phyloP scores from a whole-genome alignment of 2,797 vertebrate genomes.

The Schizopygopsis malacanthus region DNA sequence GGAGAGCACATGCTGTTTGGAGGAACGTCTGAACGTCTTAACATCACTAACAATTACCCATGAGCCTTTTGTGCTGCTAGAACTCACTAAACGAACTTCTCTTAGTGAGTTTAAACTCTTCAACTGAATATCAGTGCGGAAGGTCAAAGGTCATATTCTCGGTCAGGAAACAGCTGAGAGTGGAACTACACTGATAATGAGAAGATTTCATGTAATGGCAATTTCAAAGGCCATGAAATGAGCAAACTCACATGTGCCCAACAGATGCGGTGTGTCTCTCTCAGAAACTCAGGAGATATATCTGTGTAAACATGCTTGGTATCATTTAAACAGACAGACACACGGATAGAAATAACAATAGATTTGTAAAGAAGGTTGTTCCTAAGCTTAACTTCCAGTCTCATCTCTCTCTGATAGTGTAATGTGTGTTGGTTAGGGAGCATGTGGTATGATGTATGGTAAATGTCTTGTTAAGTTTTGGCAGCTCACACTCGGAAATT shows the following conservation, averaged over 20 bases:
- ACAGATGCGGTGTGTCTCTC: conserved; percentile 16
- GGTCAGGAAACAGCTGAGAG: not conserved
- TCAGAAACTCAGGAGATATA: conserved; percentile 16
- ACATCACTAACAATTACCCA: conserved; percentile 13
- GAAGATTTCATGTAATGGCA: not conserved
- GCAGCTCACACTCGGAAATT: conserved; percentile 72
- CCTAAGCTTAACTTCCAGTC: not conserved
- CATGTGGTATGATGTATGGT: conserved; percentile 67
- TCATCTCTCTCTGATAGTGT: conserved; percentile 27
- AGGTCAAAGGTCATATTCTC: not conserved
- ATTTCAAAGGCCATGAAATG: conserved; percentile 16
- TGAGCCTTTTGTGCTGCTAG: not conserved
- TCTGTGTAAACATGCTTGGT: not conserved
- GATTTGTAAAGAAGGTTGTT: not conserved
- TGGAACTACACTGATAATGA: not conserved
- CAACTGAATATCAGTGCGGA: not conserved
- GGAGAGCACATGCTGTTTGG: not conserved
- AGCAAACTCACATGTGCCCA: conserved; percentile 17
- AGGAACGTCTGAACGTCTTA: not conserved
- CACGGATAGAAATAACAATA: not conserved
- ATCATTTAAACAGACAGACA: not conserved
- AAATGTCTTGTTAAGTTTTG: conserved; percentile 65
- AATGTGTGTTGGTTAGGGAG: conserved; percentile 38
- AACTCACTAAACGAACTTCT: not conserved
- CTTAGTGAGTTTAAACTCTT: not conserved